A percentile compares a stretch with the other conserved stretches of the same genome.
These are phyloP conservation scores for Enoplosus armatus DNA, from an alignment of 2,797 vertebrate genomes.

Conservation along the genomic window DNA sequence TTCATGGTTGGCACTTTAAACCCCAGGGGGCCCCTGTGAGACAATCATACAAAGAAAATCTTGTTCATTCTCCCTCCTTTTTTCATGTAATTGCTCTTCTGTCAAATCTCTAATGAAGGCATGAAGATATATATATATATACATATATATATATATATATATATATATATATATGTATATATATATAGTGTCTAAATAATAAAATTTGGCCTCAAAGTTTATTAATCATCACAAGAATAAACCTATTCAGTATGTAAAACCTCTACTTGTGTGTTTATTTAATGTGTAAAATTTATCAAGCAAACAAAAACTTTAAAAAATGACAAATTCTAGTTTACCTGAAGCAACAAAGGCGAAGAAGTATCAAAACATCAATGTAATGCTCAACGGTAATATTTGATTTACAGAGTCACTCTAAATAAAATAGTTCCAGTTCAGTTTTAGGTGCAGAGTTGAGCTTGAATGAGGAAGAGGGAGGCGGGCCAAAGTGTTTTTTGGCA, in stretches of 20 bases:
- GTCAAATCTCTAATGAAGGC: not conserved
- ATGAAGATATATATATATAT: not conserved
- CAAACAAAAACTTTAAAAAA: not conserved
- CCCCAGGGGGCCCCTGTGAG: too few relatives aligned
- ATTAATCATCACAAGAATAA: not conserved
- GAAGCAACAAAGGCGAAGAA: not conserved
- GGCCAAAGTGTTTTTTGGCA: not conserved
- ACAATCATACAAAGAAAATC: too few relatives aligned
- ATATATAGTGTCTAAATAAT: slow-evolving; percentile 12
- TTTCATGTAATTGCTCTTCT: not conserved
- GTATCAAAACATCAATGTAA: not conserved
- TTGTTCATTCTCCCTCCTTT: too few relatives aligned
- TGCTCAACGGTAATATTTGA: not conserved
- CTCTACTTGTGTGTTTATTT: not conserved
- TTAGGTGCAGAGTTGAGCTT: not conserved
- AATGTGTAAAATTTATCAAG: not conserved
- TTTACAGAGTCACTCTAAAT: not conserved
- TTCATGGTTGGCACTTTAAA: too few relatives aligned
- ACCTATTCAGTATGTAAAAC: not conserved
- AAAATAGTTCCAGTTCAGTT: not conserved
- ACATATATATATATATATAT: too few relatives aligned
- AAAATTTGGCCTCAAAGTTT: not conserved
- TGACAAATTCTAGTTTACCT: not conserved
- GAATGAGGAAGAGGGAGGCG: not conserved
- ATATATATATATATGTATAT: too few relatives aligned